Evolutionary conservation across 2,113 vertebrate species (phyloP).

Genomic region (Monopterus albus): DNA sequence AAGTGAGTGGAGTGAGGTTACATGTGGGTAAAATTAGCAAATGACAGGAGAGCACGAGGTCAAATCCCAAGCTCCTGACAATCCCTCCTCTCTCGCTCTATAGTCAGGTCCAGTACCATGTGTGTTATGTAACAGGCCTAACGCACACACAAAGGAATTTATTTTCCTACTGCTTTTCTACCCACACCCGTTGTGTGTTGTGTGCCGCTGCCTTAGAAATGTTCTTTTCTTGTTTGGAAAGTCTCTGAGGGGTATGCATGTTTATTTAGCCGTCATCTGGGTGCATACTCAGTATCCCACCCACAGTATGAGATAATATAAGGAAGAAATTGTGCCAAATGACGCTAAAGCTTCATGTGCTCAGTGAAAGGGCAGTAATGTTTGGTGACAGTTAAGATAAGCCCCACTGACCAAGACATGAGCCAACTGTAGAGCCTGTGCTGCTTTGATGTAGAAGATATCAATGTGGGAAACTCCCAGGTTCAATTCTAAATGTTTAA

Average conservation of each 20-base stretch:
- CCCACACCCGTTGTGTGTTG: conserved; percentile 1
- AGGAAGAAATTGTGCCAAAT: not conserved
- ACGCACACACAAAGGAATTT: conserved; percentile 9
- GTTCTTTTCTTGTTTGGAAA: too few species aligned
- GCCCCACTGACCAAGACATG: conserved; percentile 23
- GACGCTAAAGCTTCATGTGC: not conserved
- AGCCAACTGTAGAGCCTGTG: not conserved
- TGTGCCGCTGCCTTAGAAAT: too few species aligned
- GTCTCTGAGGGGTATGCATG: too few species aligned
- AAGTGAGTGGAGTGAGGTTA: conserved; percentile 54
- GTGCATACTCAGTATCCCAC: not conserved
- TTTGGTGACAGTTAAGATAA: conserved; percentile 50
- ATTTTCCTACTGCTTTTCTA: conserved; percentile 1
- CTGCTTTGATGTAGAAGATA: not conserved
- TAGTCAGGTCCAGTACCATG: not conserved
- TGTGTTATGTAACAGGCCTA: conserved; percentile 21
- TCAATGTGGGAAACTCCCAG: too few species aligned
- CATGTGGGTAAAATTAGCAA: conserved; percentile 74
- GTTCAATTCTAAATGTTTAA: too few species aligned
- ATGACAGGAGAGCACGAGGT: conserved; percentile 16
- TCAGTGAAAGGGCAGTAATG: not conserved
- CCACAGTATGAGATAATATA: not conserved
- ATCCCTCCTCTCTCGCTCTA: not conserved
- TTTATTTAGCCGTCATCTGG: not conserved
- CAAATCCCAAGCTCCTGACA: conserved; percentile 29